Conservation (phyloP, 2,797 vertebrate genomes). For the Sebastes matsubarae region DNA sequence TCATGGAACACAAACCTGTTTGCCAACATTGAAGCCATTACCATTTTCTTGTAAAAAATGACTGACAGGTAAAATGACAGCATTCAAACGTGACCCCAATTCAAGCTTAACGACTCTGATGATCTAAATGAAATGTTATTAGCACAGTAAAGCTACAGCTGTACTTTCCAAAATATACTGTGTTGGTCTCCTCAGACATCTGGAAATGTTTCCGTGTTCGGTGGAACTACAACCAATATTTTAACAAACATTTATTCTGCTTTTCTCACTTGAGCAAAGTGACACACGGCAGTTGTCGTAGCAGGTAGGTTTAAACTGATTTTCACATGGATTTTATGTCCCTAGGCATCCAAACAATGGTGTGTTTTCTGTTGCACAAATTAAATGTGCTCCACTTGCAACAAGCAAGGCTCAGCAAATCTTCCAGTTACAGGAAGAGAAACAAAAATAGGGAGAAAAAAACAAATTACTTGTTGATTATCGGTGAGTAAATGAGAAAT, state of each 20-base stretch:
- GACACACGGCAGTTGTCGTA: background rate
- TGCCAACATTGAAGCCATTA: background rate
- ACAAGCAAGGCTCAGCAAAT: background rate
- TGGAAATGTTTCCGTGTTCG: background rate
- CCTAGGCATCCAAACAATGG: background rate
- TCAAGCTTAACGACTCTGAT: background rate
- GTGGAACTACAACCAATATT: background rate
- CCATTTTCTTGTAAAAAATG: background rate
- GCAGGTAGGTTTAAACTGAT: background rate
- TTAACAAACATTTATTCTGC: background rate
- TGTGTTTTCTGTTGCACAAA: background rate
- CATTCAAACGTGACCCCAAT: background rate
- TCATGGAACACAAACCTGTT: background rate
- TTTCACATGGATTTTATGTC: background rate
- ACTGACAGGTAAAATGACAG: background rate
- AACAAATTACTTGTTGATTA: background rate
- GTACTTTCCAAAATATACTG: background rate
- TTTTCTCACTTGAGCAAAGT: background rate
- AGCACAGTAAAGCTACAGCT: background rate
- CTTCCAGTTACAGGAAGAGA: background rate
- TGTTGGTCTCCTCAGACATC: background rate
- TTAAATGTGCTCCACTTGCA: background rate
- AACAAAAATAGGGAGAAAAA: background rate
- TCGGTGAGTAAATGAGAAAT: background rate
- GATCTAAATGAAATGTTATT: background rate